Base-by-base conservation (phyloP, 2,113 vertebrate species). In the Petromus typicus region DNA sequence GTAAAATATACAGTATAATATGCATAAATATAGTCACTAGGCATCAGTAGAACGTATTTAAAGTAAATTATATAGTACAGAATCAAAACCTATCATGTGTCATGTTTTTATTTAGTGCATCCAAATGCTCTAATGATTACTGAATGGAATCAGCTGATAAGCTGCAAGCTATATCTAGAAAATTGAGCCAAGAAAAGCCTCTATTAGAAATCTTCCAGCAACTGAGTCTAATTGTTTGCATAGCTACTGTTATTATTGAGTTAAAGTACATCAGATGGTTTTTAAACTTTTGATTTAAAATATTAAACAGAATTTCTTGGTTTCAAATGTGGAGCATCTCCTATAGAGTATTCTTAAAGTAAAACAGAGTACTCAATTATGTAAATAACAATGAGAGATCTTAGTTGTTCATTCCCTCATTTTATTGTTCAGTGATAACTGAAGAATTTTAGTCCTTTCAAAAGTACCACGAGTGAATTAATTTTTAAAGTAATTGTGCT, bases 41-140 rank as follows among this genome's bases (percentile, higher is more conserved):
- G 51, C 16, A 75, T 90, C 56, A 92, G 3, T 27, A 94, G 12
- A 64, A 86, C 69, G 22, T 83, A 89, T 92, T 85, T 61, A 89
- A 93, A 57, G 43, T 79, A 95, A 87, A 67, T 90, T 92, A n/a
- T 34, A 86, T 67, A 23, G 57, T 43, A 51, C 1, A 45, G 18
- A 51, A 67, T 84, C 54, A 66, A 88, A 93, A 91, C 59, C 27
- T 88, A 12, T 84, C 66, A 92, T 76, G 22, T 48, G 40, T 67
- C 56, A 57, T 89, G 78, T 90, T 97, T 89, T 73, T 92, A 59
- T 79, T 90, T 94, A 88, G 59, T 88, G 30, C 27, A 56, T 75
- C 23, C 16, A 61, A 89, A 79, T 89, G n/a, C 11, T 48, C 54
- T 92, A 37, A 66, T 78, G 32, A 95, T 96, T 89, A 71, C 56